A percentile compares a stretch with the other conserved stretches of the same genome.
phyloP scores from a whole-genome alignment of 1,140 invertebrate genomes.

The Diploscapter pachys region DNA sequence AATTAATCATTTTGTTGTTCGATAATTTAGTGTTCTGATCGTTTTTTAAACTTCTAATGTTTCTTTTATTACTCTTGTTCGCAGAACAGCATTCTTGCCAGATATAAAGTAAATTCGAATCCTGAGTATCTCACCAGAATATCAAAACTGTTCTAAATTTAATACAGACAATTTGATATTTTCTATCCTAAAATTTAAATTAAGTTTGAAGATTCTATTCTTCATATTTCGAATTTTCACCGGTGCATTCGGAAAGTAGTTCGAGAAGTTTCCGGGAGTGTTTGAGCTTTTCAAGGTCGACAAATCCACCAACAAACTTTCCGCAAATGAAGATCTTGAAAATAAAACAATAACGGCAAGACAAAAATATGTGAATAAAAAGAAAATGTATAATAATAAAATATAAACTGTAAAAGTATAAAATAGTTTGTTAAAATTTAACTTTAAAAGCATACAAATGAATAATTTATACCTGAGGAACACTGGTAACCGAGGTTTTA shows the following conservation, averaged over 20 bases:
- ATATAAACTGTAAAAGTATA: neutral
- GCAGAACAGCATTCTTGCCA: no score
- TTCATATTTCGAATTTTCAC: neutral
- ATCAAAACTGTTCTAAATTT: no score
- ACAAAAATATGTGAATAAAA: neutral
- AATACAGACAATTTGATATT: no score
- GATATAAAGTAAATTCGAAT: no score
- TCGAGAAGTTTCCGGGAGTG: constrained; percentile 23
- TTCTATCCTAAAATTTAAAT: no score
- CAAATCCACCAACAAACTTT: constrained; percentile 31
- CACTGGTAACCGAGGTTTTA: neutral
- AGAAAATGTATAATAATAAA: neutral
- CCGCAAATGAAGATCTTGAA: constrained; percentile 36
- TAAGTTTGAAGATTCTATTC: no score
- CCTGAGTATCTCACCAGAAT: no score
- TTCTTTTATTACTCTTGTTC: no score
- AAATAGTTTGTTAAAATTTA: neutral
- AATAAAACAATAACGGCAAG: neutral
- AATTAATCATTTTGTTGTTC: no score
- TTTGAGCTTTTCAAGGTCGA: constrained; percentile 20
- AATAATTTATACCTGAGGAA: constrained; percentile 19
- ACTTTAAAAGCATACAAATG: neutral
- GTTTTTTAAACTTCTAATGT: no score
- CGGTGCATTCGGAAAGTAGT: constrained; percentile 14
- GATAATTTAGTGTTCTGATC: no score